Base-by-base conservation (phyloP, 1,140 invertebrate genomes). In the Euura saliciscinereae region DNA sequence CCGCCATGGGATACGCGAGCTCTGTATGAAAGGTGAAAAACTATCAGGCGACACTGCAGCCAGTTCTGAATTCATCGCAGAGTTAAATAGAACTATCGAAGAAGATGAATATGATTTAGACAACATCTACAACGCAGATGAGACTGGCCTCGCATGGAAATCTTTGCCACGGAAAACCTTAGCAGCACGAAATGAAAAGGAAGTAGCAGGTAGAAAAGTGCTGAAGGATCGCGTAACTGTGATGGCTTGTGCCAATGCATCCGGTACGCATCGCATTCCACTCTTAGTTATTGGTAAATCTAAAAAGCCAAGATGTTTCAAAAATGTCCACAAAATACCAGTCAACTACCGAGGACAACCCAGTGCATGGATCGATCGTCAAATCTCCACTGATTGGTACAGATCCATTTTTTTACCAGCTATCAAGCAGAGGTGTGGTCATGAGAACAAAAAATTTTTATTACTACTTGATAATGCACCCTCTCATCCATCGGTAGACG, bases 101-200 rank as follows among this genome's bases (percentile, higher is more conserved):
- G 8, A 68, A 69, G 45, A 73, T 11, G 68, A 65, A 44, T 73
- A 71, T 45, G 69, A 65, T 65, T 45, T 72, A 10, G 67, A 77
- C 51, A 71, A 80, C 44, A 64, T 88, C 68, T 85, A 86, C 75
- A 87, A 87, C 77, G 80, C 78, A 68, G 84, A 86, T 71, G 83
- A 86, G 79, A 82, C 79, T 59, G 82, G 82, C n/a, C 74, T 87
- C 45, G 78, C 82, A 76, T 87, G 79, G 75, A 86, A 85, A 82
- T 70, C 75, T 71, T 28, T 28, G 28, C 28, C 28, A 28, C 28
- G 28, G 0, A 28, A 28, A 28, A 28, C 28, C 28, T 28, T 68
- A 87, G 44, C 82, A 28, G 28, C 28, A 28, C 28, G 28, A 28
- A 28, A 28, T 28, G 28, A 80, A 79, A 65, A 45, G n/a, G 74